Base-by-base conservation (phyloP, 2,888 invertebrate species). In the Julus scandinavius region DNA sequence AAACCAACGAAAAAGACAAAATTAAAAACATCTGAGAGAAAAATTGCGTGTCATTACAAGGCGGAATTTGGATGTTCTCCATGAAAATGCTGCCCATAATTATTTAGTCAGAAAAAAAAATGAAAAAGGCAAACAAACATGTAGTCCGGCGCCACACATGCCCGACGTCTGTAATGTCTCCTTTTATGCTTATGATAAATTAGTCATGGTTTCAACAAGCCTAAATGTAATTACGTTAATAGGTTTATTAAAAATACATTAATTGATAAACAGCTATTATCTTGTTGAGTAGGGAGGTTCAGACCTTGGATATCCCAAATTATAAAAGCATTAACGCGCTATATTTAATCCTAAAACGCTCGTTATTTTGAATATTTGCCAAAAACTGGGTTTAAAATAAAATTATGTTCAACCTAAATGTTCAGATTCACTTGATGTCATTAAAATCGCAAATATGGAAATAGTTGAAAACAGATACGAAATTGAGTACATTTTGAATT, bases 151-250 rank as follows among this genome's bases (percentile, higher is more conserved):
- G 72, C 72, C 72, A 72, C 29, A 20, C 72, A 29, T 29, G 7
- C 72, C 4, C 72, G 29, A 72, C 72, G 72, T 63, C 63, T 63
- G 63, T 63, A 63, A 63, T n/a, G 63, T 72, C 72, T 72, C 72
- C 72, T 72, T 72, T 72, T 72, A 72, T 72, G 29, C 72, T 2
- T 29, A 29, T 72, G 72, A 72, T 72, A 72, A 72, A 72, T 72
- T 72, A 72, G 29, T 72, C 29, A 20, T 72, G n/a, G 20, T 72
- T 72, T 72, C 72, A 20, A 72, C 72, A 72, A n/a, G 72, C 72
- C 72, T 72, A 72, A 72, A 72, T 72, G 72, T 72, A 72, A 72
- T 72, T 72, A 72, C 72, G 72, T 72, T 72, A 72, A 72, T 72
- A 72, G 72, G 72, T 72, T 72, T 72, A 72, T 72, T 72, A 72